Evolutionary conservation across 2,113 vertebrate species (phyloP), one percentile per base, ranked within the genome.

Genomic region (Plestiodon gilberti): DNA sequence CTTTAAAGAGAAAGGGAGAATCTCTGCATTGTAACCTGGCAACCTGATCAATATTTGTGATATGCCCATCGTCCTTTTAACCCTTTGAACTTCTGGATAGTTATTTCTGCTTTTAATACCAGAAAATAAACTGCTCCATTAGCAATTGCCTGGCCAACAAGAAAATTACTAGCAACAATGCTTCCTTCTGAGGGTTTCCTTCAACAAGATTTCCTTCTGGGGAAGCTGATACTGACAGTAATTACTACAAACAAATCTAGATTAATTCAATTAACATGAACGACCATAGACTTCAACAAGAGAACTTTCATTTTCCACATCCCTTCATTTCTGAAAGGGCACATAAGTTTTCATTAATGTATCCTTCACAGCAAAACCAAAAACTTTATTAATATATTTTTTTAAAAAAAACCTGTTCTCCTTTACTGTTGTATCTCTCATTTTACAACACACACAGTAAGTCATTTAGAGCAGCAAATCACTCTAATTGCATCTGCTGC

Each of bases 391-490:
- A 40, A 85, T 10, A 82, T 33, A 86, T 35, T 3, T 35, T 3
- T 48, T 5, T 5, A 48, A 80, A 82, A 2, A 82, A 15, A 86
- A 81, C 8, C 52, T 33, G 1, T 11, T 80, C 55, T 70, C 71
- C 81, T 61, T 59, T 79, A 40, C 69, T 87, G 61, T 67, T 91
- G 74, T 70, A 74, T 71, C 83, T 91, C 91, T 76, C 35, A 82
- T 82, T 93, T 91, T 93, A 88, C 59, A 83, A 62, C 61, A 10
- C 35, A 86, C 1, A 81, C 74, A 88, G 59, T 35, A 88, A 48
- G 65, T 79, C 70, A 90, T 90, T 93, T 86, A 80, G 43, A 90
- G 57, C 57, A 43, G n/a, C 86, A 90, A 92, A 88, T 86, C 88
- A 86, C 67, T 92, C 14, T 86, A 92, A 92, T 86, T 85, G 84